A percentile compares a stretch with the other conserved stretches of the same genome.
phyloP scores from a whole-genome alignment of 2,797 vertebrate species.

The Chiloscyllium punctatum region DNA sequence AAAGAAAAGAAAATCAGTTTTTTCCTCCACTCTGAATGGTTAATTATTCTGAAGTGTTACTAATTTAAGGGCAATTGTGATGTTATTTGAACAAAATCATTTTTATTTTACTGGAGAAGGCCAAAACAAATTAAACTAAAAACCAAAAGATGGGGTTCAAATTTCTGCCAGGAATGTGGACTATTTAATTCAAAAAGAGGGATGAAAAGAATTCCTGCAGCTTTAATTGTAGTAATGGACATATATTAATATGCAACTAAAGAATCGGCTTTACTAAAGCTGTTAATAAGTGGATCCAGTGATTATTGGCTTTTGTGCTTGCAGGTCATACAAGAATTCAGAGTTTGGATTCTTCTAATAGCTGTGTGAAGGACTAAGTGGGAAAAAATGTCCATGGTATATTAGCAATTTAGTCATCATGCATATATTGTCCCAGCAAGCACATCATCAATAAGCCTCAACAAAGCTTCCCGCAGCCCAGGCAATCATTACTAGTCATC shows the following conservation, averaged over 20 bases:
- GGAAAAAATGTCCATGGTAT: too few species aligned
- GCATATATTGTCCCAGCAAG: constrained; percentile 12
- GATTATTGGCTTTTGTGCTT: not conserved
- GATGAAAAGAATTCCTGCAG: not conserved
- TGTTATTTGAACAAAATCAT: not conserved
- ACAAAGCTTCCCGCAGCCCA: constrained; percentile 5
- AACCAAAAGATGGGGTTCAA: not conserved
- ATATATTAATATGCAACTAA: not conserved
- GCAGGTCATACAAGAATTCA: not conserved
- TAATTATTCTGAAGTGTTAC: not conserved
- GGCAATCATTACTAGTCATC: constrained; percentile 36
- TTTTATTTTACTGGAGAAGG: not conserved
- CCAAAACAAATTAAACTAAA: too few species aligned
- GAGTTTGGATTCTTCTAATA: not conserved
- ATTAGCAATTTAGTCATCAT: constrained; percentile 28
- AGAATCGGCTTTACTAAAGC: not conserved
- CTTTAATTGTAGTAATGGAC: not conserved
- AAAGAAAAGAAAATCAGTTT: not conserved
- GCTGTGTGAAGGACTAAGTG: not conserved
- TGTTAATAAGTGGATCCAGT: not conserved
- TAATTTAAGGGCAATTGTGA: not conserved
- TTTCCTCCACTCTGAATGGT: not conserved
- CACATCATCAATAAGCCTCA: constrained; percentile 10
- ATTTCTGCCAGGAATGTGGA: not conserved
- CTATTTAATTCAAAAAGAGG: not conserved